Evolutionary conservation across 1,140 invertebrate species (phyloP).

Genomic region (Papilio helenus): DNA sequence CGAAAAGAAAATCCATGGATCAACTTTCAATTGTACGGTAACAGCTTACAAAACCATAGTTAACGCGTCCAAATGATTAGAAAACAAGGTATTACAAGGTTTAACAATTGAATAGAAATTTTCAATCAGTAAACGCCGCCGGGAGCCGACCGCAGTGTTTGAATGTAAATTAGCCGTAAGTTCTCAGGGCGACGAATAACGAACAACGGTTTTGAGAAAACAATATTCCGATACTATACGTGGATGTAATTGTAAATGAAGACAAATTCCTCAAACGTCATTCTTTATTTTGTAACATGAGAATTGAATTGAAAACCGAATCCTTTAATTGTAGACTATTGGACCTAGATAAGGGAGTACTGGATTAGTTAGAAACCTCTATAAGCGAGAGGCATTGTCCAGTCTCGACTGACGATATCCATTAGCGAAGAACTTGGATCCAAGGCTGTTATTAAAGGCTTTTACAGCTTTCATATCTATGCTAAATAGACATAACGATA

Average conservation of each 20-base stretch:
- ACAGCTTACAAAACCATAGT: conserved; percentile 36
- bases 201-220: conserved; percentile 80
- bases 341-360: too few relatives aligned
- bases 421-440: too few relatives aligned
- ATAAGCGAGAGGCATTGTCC: too few relatives aligned
- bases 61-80: conserved; percentile 29
- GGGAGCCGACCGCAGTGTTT: conserved; percentile 43
- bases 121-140: conserved; percentile 63
- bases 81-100: conserved; percentile 39
- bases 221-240: conserved; percentile 75
- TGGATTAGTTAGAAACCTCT: too few relatives aligned
- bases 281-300: conserved; percentile 73
- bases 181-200: conserved; percentile 66
- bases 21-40: conserved; percentile 37
- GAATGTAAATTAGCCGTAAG: conserved; percentile 68
- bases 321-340: not conserved
- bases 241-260: conserved; percentile 61
- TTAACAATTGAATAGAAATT: conserved; percentile 64
- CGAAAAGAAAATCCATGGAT: conserved; percentile 34
- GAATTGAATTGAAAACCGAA: conserved; percentile 50
- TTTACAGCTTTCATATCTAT: too few relatives aligned
- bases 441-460: not conserved
- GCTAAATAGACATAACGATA: not conserved
- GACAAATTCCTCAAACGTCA: conserved; percentile 73
- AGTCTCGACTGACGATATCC: too few relatives aligned